phyloP scores from a whole-genome alignment of 1,140 invertebrate genomes.

The Pemphigus obesinymphae region DNA sequence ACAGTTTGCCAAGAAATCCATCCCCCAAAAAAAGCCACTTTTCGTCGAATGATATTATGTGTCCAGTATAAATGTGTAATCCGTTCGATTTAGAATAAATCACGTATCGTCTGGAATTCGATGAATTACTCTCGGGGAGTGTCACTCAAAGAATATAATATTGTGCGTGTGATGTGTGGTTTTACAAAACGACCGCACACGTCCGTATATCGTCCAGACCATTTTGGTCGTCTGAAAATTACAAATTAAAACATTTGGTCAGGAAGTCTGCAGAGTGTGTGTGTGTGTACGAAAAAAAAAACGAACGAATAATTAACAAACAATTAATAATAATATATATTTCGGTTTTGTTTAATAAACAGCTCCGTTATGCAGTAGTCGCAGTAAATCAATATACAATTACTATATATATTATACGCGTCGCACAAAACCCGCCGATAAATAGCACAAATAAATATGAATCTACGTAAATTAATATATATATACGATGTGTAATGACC shows the following conservation, averaged over 20 bases:
- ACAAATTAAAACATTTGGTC: background rate
- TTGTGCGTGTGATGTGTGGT: background rate
- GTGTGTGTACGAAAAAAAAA: background rate
- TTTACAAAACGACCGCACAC: background rate
- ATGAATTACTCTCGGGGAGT: background rate
- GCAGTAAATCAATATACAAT: background rate
- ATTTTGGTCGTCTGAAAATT: background rate
- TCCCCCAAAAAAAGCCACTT: background rate
- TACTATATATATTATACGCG: background rate
- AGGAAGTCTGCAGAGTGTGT: too few relatives aligned
- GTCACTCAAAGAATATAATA: background rate
- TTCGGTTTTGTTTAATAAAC: constrained; percentile 33
- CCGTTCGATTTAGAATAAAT: constrained; percentile 11
- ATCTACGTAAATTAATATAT: too few relatives aligned
- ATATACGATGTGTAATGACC: background rate
- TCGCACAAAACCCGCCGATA: background rate
- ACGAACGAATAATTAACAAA: constrained; percentile 11
- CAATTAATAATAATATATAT: constrained; percentile 39
- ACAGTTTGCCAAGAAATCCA: background rate
- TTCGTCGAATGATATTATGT: background rate
- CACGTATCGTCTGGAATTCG: constrained; percentile 4
- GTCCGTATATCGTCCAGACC: background rate
- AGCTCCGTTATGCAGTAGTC: background rate
- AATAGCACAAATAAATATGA: constrained; percentile 26
- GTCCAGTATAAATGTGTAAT: background rate